Conservation (phyloP, 2,113 vertebrate genomes). For the Lanius ludovicianus region DNA sequence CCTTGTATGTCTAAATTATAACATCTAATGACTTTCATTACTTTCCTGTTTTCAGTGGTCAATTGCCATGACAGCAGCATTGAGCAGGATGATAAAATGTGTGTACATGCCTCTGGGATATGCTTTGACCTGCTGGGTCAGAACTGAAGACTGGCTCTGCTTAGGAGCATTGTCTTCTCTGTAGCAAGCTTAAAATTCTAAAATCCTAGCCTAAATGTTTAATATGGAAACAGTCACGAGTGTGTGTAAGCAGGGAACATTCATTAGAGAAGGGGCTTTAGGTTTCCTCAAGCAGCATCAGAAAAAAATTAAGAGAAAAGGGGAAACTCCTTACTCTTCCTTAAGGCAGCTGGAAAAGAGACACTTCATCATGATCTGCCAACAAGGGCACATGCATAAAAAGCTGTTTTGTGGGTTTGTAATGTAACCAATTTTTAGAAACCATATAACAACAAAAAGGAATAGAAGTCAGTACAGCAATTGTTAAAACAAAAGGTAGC, state of each 20-base stretch:
- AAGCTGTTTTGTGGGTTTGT: not conserved
- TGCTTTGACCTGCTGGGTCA: not conserved
- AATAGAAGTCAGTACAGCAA: not conserved
- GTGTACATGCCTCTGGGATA: not conserved
- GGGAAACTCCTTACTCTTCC: not conserved
- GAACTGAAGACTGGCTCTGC: not conserved
- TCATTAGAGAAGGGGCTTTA: not conserved
- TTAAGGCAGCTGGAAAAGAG: not conserved
- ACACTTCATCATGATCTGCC: not conserved
- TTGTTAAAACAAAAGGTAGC: not conserved
- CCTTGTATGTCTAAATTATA: not conserved
- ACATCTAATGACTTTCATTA: not conserved
- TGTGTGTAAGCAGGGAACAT: not conserved
- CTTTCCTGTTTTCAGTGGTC: not conserved
- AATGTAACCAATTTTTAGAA: not conserved
- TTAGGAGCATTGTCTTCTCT: not conserved
- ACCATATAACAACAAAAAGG: not conserved
- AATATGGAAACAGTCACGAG: not conserved
- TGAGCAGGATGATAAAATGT: not conserved
- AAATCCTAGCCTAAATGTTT: not conserved
- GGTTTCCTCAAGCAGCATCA: not conserved
- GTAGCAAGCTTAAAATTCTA: not conserved
- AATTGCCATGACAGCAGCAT: not conserved
- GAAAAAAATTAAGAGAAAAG: not conserved
- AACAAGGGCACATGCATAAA: not conserved